A percentile compares a stretch with the other conserved stretches of the same genome.
These are phyloP conservation scores for Parauchenoglanis ngamensis DNA, from an alignment of 2,797 vertebrate species.

Conservation along the genomic window DNA sequence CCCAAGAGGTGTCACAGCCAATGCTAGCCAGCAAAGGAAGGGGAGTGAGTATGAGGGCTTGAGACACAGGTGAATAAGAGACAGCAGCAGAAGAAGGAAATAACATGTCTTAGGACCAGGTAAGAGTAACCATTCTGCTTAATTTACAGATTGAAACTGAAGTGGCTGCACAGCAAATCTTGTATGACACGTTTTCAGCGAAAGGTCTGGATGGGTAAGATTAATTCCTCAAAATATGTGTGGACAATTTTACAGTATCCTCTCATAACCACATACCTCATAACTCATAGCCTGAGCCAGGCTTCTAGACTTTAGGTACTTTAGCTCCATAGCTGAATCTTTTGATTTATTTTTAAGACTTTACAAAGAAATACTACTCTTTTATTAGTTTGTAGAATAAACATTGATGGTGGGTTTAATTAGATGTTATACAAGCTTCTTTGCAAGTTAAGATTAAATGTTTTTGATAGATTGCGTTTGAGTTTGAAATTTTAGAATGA, in stretches of 20 bases:
- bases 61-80: constrained; percentile 81
- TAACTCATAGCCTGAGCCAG: background rate
- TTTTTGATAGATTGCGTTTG: background rate
- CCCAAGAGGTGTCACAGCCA: constrained; percentile 38
- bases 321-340: background rate
- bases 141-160: constrained; percentile 97
- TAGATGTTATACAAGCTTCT: background rate
- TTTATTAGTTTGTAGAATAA: background rate
- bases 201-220: constrained; percentile 97
- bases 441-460: background rate
- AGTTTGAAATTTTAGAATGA: background rate
- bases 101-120: constrained; percentile 76
- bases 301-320: background rate
- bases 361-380: background rate
- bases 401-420: background rate
- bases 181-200: constrained; percentile 88
- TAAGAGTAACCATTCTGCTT: constrained; percentile 98
- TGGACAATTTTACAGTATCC: constrained; percentile 32
- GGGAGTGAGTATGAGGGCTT: constrained; percentile 91
- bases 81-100: constrained; percentile 80
- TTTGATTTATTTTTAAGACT: background rate
- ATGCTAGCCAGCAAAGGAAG: constrained; percentile 77
- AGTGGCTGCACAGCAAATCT: constrained; percentile 83
- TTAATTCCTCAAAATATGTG: constrained; percentile 69
- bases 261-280: constrained; percentile 28